These are phyloP conservation scores for Hydra vulgaris DNA, from an alignment of 30 jellyfish, hydroid and myxozoan genomes.

Conservation along the genomic window DNA sequence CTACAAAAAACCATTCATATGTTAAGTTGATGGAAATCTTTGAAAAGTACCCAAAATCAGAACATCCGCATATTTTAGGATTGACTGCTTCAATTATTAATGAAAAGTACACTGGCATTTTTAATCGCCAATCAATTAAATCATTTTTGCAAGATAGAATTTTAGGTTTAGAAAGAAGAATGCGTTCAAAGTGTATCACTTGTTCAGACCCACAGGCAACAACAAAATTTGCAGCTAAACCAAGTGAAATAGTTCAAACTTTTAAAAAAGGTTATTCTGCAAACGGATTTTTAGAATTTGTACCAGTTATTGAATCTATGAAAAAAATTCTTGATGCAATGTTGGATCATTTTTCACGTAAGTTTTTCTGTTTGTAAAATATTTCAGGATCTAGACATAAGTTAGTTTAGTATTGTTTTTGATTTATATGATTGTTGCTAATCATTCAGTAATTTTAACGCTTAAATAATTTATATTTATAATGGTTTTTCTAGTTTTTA, in stretches of 20 bases:
- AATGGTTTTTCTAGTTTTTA: too few species aligned
- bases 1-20: too few species aligned
- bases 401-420: too few species aligned
- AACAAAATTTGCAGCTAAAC: conserved; percentile 50
- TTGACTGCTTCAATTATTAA: conserved; percentile 92
- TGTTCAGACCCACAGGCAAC: conserved; percentile 54
- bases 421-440: too few species aligned
- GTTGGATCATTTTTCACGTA: too few species aligned
- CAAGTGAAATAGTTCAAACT: conserved; percentile 39
- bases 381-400: too few species aligned
- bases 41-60: background rate
- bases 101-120: conserved; percentile 28
- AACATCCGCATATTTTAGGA: conserved; percentile 71
- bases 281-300: background rate
- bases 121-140: conserved; percentile 7
- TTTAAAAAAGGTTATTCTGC: background rate
- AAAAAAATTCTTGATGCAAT: too few species aligned
- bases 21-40: conserved; percentile 38
- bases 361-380: too few species aligned
- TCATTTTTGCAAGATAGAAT: conserved; percentile 34
- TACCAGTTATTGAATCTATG: background rate
- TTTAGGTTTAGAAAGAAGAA: conserved; percentile 38
- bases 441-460: too few species aligned
- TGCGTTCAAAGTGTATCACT: conserved; percentile 65
- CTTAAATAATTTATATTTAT: too few species aligned